These are phyloP conservation scores for Enteromius fasciolatus DNA, from an alignment of 2,797 vertebrate species.

Conservation along the genomic window DNA sequence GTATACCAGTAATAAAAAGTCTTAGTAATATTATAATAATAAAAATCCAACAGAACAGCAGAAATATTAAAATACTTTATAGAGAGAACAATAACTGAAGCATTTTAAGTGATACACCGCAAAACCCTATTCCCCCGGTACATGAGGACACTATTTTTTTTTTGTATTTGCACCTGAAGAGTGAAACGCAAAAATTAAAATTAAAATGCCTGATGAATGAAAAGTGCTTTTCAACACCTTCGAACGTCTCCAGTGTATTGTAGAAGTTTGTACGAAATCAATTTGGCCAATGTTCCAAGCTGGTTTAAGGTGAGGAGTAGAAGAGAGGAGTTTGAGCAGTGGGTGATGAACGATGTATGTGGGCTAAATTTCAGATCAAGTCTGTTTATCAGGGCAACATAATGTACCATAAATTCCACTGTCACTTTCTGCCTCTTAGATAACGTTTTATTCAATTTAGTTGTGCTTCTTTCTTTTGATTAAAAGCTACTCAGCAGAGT, in stretches of 20 bases:
- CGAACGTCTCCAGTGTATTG: background rate
- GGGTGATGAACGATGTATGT: slow-evolving; percentile 31
- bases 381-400: slow-evolving; percentile 61
- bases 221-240: background rate
- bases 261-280: slow-evolving; percentile 23
- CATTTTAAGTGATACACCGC: background rate
- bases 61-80: slow-evolving; percentile 2
- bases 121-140: background rate
- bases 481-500: slow-evolving; percentile 73
- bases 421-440: slow-evolving; percentile 67
- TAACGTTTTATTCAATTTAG: slow-evolving; percentile 73
- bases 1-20: background rate
- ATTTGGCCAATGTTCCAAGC: slow-evolving; percentile 34
- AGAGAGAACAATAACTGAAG: slow-evolving; percentile 7
- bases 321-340: slow-evolving; percentile 9
- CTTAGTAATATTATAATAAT: background rate
- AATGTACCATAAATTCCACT: slow-evolving; percentile 76
- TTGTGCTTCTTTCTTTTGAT: slow-evolving; percentile 69
- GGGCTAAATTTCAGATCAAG: slow-evolving; percentile 38
- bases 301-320: slow-evolving; percentile 10
- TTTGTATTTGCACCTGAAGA: background rate
- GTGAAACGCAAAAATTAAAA: slow-evolving; percentile 13
- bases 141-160: background rate
- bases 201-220: slow-evolving; percentile 13
- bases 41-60: slow-evolving; percentile 5